Evolutionary conservation across 2,888 invertebrate species (phyloP), one percentile per base, ranked within the genome.

Genomic region (Tanypteryx hageni): DNA sequence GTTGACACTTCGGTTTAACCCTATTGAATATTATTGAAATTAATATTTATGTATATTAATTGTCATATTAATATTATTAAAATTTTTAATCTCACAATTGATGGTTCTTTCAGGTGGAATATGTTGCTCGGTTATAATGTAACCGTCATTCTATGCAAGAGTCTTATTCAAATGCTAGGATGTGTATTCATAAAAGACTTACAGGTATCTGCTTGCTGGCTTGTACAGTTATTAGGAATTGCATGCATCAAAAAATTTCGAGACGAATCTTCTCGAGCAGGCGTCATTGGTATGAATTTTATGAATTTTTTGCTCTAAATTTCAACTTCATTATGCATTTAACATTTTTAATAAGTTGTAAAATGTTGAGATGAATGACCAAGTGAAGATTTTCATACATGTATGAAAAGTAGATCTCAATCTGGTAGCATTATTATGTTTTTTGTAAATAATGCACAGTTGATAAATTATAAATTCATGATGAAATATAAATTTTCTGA

Each of bases 221-320:
- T 97, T 61, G 97, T 98, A 57, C 99, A 99, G 94, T 95, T 99
- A 89, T 96, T 99, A 92, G 99, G 99, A 56, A 98, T 99, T 93
- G 98, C 98, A 9, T 99, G 99, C 94, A 96, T 98, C 18, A 96
- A 97, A 94, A 97, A 97, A 94, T 97, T 97, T 94, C 96, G 96
- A 5, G 96, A 96, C 81, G 93, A 94, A 14, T 93, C 94, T 11
- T 93, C 93, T 5, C 94, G 94, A 9, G 93, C 94, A 11, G 94
- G 93, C 0, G n/a, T 93, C 14, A 92, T 89, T 14, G 93, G 94
- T 0, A 92, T 83, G 92, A 92, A 82, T 18, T 85, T n/a, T n/a
- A n/a, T n/a, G n/a, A n/a, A n/a, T n/a, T 85, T 85, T 58, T 0
- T n/a, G 11, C 84, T 84, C 57, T 57, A 1, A 0, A 76, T n/a